Evolutionary conservation across 2,113 vertebrate genomes (phyloP).

Genomic region (Ageneiosus marmoratus): DNA sequence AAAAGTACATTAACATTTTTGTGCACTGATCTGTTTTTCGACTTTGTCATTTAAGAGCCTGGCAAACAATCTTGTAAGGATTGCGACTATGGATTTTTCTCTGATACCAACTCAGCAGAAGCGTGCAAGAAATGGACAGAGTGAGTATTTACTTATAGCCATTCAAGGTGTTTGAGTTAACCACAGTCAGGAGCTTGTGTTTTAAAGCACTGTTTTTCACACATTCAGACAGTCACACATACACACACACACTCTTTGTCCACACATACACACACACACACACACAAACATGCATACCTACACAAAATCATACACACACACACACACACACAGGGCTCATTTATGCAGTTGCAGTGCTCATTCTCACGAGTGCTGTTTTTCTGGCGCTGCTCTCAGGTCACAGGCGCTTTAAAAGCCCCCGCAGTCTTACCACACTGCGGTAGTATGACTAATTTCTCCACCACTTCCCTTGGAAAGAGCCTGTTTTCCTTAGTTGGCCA

Average conservation of each 20-base stretch:
- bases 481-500: constrained; percentile 43
- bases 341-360: constrained; percentile 36
- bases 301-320: background rate
- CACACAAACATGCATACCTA: no score
- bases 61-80: constrained; percentile 64
- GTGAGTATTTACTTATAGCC: constrained; percentile 72
- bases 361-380: constrained; percentile 51
- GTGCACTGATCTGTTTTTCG: constrained; percentile 8
- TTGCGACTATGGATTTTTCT: constrained; percentile 83
- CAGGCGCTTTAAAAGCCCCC: constrained; percentile 47
- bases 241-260: background rate
- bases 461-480: constrained; percentile 62
- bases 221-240: background rate
- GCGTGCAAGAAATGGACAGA: constrained; percentile 87
- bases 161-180: background rate
- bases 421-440: constrained; percentile 53
- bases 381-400: constrained; percentile 41
- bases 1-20: constrained; percentile 18
- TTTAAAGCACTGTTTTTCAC: constrained; percentile 7
- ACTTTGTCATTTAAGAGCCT: constrained; percentile 56
- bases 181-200: constrained; percentile 11
- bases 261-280: background rate
- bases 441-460: constrained; percentile 57
- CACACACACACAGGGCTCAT: constrained; percentile 15
- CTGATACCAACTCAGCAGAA: constrained; percentile 68